Conservation (phyloP, 2,113 vertebrate species). For the Microtus oregoni region DNA sequence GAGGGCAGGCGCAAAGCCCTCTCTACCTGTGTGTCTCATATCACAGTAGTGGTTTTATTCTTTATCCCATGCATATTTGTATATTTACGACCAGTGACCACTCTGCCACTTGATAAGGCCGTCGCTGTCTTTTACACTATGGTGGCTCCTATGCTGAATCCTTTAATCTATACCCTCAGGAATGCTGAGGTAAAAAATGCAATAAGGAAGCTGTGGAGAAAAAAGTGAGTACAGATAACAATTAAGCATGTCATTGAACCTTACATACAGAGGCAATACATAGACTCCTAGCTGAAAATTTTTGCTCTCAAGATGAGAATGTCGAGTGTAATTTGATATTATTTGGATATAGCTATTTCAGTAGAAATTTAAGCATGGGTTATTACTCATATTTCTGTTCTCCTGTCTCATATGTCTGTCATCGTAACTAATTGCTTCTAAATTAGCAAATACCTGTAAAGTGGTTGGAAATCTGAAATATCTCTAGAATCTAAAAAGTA, state of each 20-base stretch:
- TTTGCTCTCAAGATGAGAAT: neutral
- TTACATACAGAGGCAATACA: neutral
- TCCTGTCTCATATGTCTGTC: accelerated
- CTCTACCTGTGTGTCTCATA: conserved; percentile 69
- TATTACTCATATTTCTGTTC: neutral
- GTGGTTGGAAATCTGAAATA: neutral
- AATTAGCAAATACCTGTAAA: neutral
- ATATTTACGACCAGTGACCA: conserved; percentile 66
- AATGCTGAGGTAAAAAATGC: conserved; percentile 81
- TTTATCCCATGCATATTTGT: conserved; percentile 74
- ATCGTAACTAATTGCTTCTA: neutral
- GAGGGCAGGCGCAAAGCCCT: conserved; percentile 67
- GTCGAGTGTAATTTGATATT: neutral
- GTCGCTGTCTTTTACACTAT: conserved; percentile 78
- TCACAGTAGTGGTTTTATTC: conserved; percentile 57
- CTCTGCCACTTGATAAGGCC: conserved; percentile 61
- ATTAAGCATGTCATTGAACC: neutral
- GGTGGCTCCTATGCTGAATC: conserved; percentile 82
- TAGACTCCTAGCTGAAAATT: neutral
- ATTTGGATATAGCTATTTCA: neutral
- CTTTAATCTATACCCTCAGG: conserved; percentile 76
- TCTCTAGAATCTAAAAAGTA: neutral
- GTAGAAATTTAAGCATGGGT: neutral
- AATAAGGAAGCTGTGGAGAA: conserved; percentile 64
- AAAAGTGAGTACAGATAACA: conserved; percentile 24